Conservation (phyloP, 2,797 vertebrate genomes). For the Macroramphosus scolopax region DNA sequence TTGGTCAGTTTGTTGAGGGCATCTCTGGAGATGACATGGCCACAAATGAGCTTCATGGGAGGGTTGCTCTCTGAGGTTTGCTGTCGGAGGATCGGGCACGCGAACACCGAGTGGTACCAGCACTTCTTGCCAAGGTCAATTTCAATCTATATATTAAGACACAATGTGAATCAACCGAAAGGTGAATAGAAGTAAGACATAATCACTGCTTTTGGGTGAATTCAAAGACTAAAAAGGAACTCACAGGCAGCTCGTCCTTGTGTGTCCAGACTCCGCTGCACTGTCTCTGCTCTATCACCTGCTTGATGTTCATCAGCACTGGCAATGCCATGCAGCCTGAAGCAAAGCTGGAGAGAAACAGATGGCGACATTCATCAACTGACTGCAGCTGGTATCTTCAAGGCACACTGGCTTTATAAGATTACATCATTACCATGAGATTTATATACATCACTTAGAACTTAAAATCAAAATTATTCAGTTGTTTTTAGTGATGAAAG, state of each 20-base stretch:
- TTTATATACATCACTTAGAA: no score
- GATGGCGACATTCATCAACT: background rate
- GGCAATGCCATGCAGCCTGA: conserved; percentile 91
- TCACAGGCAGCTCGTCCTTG: conserved; percentile 89
- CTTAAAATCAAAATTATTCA: no score
- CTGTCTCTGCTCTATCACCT: conserved; percentile 90
- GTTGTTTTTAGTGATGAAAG: background rate
- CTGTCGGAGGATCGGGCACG: conserved; percentile 91
- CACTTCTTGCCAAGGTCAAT: conserved; percentile 93
- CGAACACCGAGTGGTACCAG: conserved; percentile 94
- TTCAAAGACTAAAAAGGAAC: conserved; percentile 10
- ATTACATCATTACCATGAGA: no score
- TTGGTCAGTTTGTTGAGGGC: conserved; percentile 94
- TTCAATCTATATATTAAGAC: conserved; percentile 79
- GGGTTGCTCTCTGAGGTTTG: conserved; percentile 92
- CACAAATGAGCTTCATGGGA: conserved; percentile 93
- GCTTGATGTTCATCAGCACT: conserved; percentile 92
- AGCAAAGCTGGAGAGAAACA: conserved; percentile 77
- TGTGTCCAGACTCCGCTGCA: conserved; percentile 91
- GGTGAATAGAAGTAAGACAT: background rate
- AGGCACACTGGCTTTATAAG: no score
- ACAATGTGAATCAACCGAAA: background rate
- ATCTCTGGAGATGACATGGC: conserved; percentile 90
- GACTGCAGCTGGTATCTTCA: no score
- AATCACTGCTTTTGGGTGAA: background rate